Evolutionary conservation across 2,888 invertebrate genomes (phyloP).

Genomic region (Gymnosoma rotundatum): DNA sequence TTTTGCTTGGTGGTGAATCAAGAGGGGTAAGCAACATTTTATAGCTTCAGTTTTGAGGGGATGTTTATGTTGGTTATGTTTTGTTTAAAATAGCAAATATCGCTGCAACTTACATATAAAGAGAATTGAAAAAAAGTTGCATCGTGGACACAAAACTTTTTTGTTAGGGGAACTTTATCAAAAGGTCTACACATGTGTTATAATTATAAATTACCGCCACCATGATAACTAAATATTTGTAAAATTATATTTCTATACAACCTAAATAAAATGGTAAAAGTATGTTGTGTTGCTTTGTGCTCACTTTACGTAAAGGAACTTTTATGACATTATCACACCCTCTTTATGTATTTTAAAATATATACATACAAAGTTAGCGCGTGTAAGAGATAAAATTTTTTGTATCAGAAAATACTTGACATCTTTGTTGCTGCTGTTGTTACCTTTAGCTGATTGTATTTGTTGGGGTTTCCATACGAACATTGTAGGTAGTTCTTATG

Average conservation of each 20-base stretch:
- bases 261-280: background rate
- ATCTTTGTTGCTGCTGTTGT: conserved; percentile 33
- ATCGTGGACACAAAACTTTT: too few species aligned
- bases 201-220: too few species aligned
- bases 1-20: too few species aligned
- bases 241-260: background rate
- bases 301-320: conserved; percentile 36
- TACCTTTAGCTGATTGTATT: conserved; percentile 12
- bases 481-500: too few species aligned
- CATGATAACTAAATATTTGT: background rate
- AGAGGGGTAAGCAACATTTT: too few species aligned
- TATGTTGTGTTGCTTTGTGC: conserved; percentile 29
- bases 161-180: too few species aligned
- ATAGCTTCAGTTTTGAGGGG: too few species aligned
- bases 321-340: conserved; percentile 47
- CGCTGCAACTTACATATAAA: too few species aligned
- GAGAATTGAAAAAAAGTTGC: too few species aligned
- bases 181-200: too few species aligned
- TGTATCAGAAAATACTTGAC: conserved; percentile 39
- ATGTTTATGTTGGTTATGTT: too few species aligned
- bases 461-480: background rate
- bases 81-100: too few species aligned
- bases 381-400: conserved; percentile 28
- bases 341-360: background rate
- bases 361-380: conserved; percentile 7